Evolutionary conservation across 2,888 invertebrate species (phyloP), one percentile per base, ranked within the genome.

Genomic region (Amphiduros pacificus): DNA sequence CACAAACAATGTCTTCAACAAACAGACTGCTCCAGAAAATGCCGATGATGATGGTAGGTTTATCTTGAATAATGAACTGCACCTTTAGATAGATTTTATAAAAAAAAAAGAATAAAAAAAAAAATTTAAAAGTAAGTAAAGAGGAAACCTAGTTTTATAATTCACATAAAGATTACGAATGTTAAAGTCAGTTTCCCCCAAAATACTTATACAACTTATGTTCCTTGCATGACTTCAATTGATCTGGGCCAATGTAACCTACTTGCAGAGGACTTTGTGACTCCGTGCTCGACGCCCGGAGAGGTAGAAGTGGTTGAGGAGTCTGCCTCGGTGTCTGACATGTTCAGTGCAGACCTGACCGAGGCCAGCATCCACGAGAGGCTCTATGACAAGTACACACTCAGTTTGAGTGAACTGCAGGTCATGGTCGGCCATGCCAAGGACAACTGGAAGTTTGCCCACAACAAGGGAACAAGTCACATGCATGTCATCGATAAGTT

Each of bases 401-500:
- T 94, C 53, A 91, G 92, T 78, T 85, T 94, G 70, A 90, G 90
- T 55, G 92, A 93, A 74, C 79, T 85, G 70, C 93, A 96, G 84
- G 89, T 96, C 56, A 84, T 97, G 69, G 91, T 94, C 54, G 94
- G 94, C 0, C 90, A 90, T 79, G 91, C 90, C 36, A 90, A 90
- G 67, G 94, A 95, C 78, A 91, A 92, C 82, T 94, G 93, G 91
- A 89, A 91, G 74, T 91, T 91, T 77, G 93, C 93, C 2, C 90
- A 92, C 9, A 90, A 91, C 26, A 90, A 91, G 79, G 90, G 90
- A 41, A 90, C 92, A 14, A 94, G 94, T 0, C 88, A 89, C 55
- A 85, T 94, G 71, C 95, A 96, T 77, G 87, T 96, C 29, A 85
- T 97, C 36, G 93, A 93, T 77, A 85, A 89, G 74, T 91, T 92